Base-by-base conservation (phyloP, 2,888 invertebrate species). In the Caenorhabditis drosophilae region DNA sequence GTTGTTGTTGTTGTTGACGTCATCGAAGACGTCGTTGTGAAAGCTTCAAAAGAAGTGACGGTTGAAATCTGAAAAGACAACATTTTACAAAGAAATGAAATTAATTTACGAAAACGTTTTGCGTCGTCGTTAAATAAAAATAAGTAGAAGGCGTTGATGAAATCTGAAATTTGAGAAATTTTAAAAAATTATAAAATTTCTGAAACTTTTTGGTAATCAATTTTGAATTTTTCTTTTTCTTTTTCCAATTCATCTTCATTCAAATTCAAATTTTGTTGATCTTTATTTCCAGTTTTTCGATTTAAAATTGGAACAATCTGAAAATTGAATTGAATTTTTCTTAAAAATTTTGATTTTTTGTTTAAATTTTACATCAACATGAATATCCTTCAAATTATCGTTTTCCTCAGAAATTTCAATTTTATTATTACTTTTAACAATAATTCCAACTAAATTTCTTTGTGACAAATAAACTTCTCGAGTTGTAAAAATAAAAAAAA, bases 401-500 rank as follows among this genome's bases (percentile, higher is more conserved):
- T 15, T n/a, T 12, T 38, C 49, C 9, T 48, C 44, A 26, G 47
- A 11, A 47, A 48, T 20, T 56, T 40, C 50, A 12, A 52, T 47
- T 41, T 45, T 41, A 25, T 46, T 35, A 23, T 31, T 20, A 34
- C 44, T 40, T 7, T 35, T 12, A 9, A 9, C 45, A 40, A 46
- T 48, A 16, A 38, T 34, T 26, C 45, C 60, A 6, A 54, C 2
- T 16, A 47, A 51, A 31, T 56, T 47, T 36, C 40, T 49, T 35
- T 64, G 64, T 3, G 57, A 54, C 35, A 64, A 20, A 36, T 64
- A 64, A 38, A 64, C 42, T 25, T 61, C 54, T 7, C 67, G 59
- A 20, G 54, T 62, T 9, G 61, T 56, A 40, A 68, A 42, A 11
- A 71, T 47, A 45, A 71, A 57, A 25, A 57, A 66, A 22, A 71